Percentiles rank a stretch among this genome's conserved stretches.
phyloP scores from a whole-genome alignment of 2,113 vertebrate genomes.

The Microcebus murinus region DNA sequence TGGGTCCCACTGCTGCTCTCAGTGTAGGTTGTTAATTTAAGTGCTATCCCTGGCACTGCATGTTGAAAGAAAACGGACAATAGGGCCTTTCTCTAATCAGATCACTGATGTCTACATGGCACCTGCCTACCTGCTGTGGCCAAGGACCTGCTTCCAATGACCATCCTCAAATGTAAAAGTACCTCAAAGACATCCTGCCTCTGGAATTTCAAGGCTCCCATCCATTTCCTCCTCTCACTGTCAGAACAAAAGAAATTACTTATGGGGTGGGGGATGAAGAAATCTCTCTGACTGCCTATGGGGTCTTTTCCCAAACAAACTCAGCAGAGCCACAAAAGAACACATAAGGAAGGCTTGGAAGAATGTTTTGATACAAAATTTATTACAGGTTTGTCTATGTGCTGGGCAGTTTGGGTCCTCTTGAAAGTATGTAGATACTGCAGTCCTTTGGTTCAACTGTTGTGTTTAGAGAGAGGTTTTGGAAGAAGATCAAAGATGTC shows the following conservation, averaged over 20 bases:
- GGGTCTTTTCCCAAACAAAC: background rate
- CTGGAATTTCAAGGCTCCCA: background rate
- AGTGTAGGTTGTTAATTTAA: background rate
- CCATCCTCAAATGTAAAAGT: background rate
- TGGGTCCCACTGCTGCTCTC: background rate
- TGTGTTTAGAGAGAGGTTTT: conserved; percentile 59
- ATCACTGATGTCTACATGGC: background rate
- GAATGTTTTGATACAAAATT: conserved; percentile 55
- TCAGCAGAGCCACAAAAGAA: conserved; percentile 17
- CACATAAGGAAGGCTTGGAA: background rate
- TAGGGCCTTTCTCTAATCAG: conserved; percentile 10
- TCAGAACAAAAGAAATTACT: conserved; percentile 6
- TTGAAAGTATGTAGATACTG: conserved; percentile 1
- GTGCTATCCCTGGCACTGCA: background rate
- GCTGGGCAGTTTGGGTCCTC: conserved; percentile 21
- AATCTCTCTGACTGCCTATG: background rate
- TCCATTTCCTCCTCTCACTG: background rate
- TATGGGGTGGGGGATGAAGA: background rate
- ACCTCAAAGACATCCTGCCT: background rate
- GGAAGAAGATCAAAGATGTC: conserved; percentile 68
- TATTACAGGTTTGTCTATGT: conserved; percentile 15
- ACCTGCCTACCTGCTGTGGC: background rate
- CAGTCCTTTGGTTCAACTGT: conserved; percentile 37
- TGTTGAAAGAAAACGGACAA: background rate
- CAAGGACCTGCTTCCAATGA: background rate